These are phyloP conservation scores for Mesorhabditis spiculigera DNA, from an alignment of 2,888 invertebrate species.

Conservation along the genomic window DNA sequence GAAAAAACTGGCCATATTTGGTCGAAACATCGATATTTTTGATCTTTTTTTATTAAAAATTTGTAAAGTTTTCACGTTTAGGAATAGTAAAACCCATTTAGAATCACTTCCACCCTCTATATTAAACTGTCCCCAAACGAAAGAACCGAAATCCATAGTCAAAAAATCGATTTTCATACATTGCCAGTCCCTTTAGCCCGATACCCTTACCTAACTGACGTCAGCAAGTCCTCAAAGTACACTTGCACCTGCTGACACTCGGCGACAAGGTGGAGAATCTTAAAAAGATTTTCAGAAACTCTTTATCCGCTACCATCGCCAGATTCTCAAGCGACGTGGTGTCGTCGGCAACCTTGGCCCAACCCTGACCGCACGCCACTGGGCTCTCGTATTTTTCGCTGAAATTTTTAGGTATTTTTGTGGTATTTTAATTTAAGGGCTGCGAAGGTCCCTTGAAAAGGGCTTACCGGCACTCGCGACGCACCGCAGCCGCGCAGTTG, in stretches of 20 bases:
- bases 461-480: background rate
- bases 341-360: background rate
- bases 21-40: too few relatives aligned
- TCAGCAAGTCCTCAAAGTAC: background rate
- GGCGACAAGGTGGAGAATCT: background rate
- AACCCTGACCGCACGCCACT: background rate
- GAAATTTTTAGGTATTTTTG: background rate
- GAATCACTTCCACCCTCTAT: too few relatives aligned
- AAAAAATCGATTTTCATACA: background rate
- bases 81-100: too few relatives aligned
- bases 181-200: background rate
- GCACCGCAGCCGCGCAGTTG: background rate
- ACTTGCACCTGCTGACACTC: constrained; percentile 1
- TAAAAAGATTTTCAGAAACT: background rate
- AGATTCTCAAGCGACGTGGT: background rate
- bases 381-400: background rate
- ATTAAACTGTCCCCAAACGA: too few relatives aligned
- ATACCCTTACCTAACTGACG: too few relatives aligned
- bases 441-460: background rate
- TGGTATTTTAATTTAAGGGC: background rate
- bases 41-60: too few relatives aligned
- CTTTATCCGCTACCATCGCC: background rate
- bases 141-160: too few relatives aligned
- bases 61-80: too few relatives aligned
- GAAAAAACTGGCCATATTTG: too few relatives aligned